Evolutionary conservation across 1,140 invertebrate species (phyloP).

Genomic region (Meloidogyne floridensis): DNA sequence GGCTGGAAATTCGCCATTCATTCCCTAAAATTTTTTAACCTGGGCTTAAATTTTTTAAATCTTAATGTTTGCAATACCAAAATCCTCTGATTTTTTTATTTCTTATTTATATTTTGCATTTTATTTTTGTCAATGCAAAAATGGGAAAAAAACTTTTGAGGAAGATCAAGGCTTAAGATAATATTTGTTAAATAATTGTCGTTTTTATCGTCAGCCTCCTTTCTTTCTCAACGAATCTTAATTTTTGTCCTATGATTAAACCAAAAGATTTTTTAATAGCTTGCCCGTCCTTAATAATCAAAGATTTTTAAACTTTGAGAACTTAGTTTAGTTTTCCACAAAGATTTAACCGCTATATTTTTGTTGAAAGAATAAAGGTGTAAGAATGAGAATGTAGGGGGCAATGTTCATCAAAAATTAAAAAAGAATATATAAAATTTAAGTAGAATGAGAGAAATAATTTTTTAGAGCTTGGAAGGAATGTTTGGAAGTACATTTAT

Average conservation of each 20-base stretch:
- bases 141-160: background rate
- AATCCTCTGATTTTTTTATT: too few relatives aligned
- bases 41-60: too few relatives aligned
- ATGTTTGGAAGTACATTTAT: background rate
- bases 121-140: background rate
- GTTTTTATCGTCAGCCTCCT: background rate
- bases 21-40: too few relatives aligned
- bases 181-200: background rate
- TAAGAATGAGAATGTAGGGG: background rate
- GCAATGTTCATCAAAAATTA: background rate
- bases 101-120: background rate
- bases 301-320: background rate
- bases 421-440: background rate
- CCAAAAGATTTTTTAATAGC: too few relatives aligned
- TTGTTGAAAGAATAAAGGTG: background rate
- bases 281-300: background rate
- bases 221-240: background rate
- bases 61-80: too few relatives aligned
- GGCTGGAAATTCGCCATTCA: too few relatives aligned
- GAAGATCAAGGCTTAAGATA: background rate
- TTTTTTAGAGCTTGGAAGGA: background rate
- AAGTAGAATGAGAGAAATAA: background rate
- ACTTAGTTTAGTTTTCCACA: background rate
- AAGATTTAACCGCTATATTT: background rate
- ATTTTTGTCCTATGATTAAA: background rate